Evolutionary conservation across 2,797 vertebrate genomes (phyloP), one percentile per base, ranked within the genome.

Genomic region (Alosa sapidissima): DNA sequence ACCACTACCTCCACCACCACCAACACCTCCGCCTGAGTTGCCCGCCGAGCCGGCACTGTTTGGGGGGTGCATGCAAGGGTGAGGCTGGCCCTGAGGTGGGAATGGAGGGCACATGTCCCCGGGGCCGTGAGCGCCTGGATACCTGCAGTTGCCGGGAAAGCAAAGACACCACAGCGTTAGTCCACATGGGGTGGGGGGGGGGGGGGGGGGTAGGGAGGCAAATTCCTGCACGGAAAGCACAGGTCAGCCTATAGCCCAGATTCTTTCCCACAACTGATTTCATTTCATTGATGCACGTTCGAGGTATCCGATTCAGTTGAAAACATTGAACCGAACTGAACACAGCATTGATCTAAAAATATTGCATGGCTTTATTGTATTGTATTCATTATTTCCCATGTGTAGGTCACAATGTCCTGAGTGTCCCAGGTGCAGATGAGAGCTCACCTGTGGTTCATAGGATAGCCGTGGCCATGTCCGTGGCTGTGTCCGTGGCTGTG

Each of bases 81-180:
- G 93, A 91, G 92, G 90, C 89, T 96, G 97, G 41, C 95, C 93
- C 83, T 94, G 91, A 65, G 95, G 93, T 19, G 96, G 93, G 90
- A 97, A 97, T 89, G 96, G 94, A 24, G 90, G 95, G 91, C 96
- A 96, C 90, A 97, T 93, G 87, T 98, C 97, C 91, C 92, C 91
- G 21, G 96, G 91, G 1, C 16, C 14, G 8, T 78, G 72, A 10
- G 95, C 90, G 49, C 93, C 94, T 91, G 96, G 96, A 90, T 96
- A 99, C 11, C 94, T 93, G 84, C 96, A 95, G 92, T 96, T 97
- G 88, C 81, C 83, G 87, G 16, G 88, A 51, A 85, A 24, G 81
- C 48, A 0, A 81, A 58, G 54, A 78, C 72, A 78, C 41, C 41
- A 47, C 41, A 45, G 19, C 45, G 14, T 45, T 45, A 78, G 41